These are phyloP conservation scores for Epicampocera succincta DNA, from an alignment of 2,888 invertebrate species.

Conservation along the genomic window DNA sequence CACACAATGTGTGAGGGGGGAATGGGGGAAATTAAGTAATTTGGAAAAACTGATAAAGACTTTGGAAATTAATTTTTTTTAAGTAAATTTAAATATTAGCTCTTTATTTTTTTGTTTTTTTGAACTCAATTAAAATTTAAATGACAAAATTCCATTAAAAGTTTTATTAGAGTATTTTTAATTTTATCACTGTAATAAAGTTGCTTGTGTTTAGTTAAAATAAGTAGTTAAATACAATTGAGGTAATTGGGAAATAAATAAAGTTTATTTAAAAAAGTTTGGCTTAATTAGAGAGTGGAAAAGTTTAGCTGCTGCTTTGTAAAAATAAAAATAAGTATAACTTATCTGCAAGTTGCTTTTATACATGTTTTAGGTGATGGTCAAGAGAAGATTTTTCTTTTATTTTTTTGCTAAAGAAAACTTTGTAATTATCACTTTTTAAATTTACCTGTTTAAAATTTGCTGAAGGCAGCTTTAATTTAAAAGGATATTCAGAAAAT, in stretches of 20 bases:
- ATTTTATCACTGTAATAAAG: neutral
- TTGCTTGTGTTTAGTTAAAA: neutral
- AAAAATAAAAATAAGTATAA: slow-evolving; percentile 7
- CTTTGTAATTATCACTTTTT: too few species aligned
- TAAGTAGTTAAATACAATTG: slow-evolving; percentile 5
- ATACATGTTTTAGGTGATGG: too few species aligned
- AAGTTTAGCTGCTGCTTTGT: neutral
- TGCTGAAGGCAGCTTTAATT: too few species aligned
- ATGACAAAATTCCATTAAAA: neutral
- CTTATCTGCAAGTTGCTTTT: neutral
- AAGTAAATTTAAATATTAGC: too few species aligned
- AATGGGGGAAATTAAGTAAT: too few species aligned
- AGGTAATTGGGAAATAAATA: neutral
- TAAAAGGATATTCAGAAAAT: too few species aligned
- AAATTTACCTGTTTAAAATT: neutral
- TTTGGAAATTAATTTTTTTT: too few species aligned
- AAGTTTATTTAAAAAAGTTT: neutral
- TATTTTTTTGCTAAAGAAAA: too few species aligned
- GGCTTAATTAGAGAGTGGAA: slow-evolving; percentile 2
- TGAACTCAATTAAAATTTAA: slow-evolving; percentile 2
- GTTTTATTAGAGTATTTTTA: neutral
- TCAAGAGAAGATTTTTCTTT: too few species aligned
- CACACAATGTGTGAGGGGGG: too few species aligned
- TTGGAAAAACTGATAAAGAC: neutral
- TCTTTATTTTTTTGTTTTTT: too few species aligned